Percentiles rank a stretch among this genome's conserved stretches.
phyloP scores from a whole-genome alignment of 1,140 invertebrate genomes.

The Physella acuta region DNA sequence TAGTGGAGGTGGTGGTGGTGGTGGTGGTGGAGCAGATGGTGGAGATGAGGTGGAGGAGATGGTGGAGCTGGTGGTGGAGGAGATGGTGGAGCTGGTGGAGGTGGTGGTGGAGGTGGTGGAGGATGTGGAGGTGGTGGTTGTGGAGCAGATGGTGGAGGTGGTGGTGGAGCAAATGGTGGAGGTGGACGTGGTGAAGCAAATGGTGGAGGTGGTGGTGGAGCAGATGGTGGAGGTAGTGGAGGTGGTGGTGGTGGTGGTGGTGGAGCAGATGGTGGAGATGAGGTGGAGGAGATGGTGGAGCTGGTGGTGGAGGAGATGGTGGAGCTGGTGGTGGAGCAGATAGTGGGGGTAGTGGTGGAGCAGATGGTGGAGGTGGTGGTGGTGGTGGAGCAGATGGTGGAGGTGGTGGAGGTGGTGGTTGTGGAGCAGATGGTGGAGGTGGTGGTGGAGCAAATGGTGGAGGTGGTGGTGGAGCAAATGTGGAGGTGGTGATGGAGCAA shows the following conservation, averaged over 20 bases:
- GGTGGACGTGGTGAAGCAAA: background rate
- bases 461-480: background rate
- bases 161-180: background rate
- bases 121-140: background rate
- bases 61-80: slow-evolving; percentile 21
- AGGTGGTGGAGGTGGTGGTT: slow-evolving; percentile 13
- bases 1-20: background rate
- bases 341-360: slow-evolving; percentile 11
- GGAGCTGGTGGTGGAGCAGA: slow-evolving; percentile 19
- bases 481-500: background rate
- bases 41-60: too few species aligned
- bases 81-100: slow-evolving; percentile 10
- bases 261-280: too few species aligned
- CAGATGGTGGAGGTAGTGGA: too few species aligned
- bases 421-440: background rate
- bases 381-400: too few species aligned
- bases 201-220: too few species aligned
- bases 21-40: too few species aligned
- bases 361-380: too few species aligned
- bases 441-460: background rate
- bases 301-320: slow-evolving; percentile 15
- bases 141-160: too few species aligned
- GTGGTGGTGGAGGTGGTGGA: slow-evolving; percentile 24
- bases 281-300: background rate
- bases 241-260: too few species aligned